Base-by-base conservation (phyloP, 2,797 vertebrate species). In the Varecia variegata region DNA sequence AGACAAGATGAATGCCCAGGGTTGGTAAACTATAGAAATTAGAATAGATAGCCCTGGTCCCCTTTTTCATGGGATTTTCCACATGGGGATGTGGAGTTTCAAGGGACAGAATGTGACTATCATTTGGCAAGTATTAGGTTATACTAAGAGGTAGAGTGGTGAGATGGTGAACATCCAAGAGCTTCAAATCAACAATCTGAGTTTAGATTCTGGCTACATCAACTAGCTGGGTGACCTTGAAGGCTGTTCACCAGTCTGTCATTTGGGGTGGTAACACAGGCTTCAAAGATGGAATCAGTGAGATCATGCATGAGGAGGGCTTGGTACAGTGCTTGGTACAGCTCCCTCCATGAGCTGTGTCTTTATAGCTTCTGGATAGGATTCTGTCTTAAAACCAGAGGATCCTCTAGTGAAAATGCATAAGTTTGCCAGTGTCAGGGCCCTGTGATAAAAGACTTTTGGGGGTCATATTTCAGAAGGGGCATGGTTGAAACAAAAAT, bases 1-100 rank as follows among this genome's bases (percentile, higher is more conserved):
- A 94, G 74, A 94, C 90, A 90, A 91, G 83, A 97, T 77, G 87
- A 95, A 93, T 94, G 76, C 70, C 56, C 73, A 91, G 56, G 27
- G 25, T 71, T 76, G 62, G 74, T 93, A 67, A 95, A 89, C 91
- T 73, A 87, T 38, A 94, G 71, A 95, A 94, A 74, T 13, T 74
- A 84, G 80, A 81, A 84, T 62, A 95, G 56, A 56, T 32, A 54
- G 35, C 13, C 14, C 62, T 47, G 30, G 60, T 87, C 27, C 21
- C 30, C 54, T 68, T 86, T 97, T 82, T 79, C 52, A 67, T 13
- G 23, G 15, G 23, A 25, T 90, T 94, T 97, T 96, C 65, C 30
- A 81, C n/a, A 62, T 67, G 47, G n/a, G 35, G 76, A 93, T 68
- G 38, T 12, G 11, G 50, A 38, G 56, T 86, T 86, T 77, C 67